Conservation (phyloP, 2,113 vertebrate genomes). For the Forbesichthys papilliferus region DNA sequence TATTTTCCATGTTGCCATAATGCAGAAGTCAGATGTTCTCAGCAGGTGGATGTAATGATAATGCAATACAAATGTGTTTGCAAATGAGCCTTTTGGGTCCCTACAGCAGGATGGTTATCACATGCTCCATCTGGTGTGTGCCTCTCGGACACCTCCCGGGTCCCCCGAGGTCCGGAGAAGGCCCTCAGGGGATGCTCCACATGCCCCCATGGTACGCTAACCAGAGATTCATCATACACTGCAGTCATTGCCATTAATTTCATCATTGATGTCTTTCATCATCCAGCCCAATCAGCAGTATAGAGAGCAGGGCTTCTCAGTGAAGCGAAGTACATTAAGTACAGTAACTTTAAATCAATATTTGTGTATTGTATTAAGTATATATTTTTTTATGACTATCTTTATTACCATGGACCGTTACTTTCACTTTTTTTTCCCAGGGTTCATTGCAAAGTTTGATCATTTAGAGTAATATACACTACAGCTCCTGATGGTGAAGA, state of each 20-base stretch:
- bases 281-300: conserved; percentile 21
- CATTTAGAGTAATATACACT: neutral
- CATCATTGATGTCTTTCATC: conserved; percentile 61
- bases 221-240: neutral
- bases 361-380: too few relatives aligned
- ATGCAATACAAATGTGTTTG: conserved; percentile 1
- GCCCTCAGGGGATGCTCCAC: conserved; percentile 39
- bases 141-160: conserved; percentile 70
- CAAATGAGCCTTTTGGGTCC: conserved; percentile 15
- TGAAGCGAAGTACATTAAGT: too few relatives aligned
- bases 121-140: conserved; percentile 79
- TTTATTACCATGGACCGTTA: too few relatives aligned
- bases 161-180: conserved; percentile 69
- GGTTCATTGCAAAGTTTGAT: too few relatives aligned
- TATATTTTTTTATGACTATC: too few relatives aligned
- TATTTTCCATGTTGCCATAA: too few relatives aligned
- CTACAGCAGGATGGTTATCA: conserved; percentile 79
- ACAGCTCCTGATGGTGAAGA: neutral
- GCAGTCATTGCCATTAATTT: conserved; percentile 55
- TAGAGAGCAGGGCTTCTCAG: neutral
- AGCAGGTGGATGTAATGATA: too few relatives aligned
- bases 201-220: conserved; percentile 53
- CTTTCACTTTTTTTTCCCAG: too few relatives aligned
- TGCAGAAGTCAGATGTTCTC: too few relatives aligned
- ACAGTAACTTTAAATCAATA: too few relatives aligned